phyloP scores from a whole-genome alignment of 2,888 invertebrate genomes.

The Formica aserva region DNA sequence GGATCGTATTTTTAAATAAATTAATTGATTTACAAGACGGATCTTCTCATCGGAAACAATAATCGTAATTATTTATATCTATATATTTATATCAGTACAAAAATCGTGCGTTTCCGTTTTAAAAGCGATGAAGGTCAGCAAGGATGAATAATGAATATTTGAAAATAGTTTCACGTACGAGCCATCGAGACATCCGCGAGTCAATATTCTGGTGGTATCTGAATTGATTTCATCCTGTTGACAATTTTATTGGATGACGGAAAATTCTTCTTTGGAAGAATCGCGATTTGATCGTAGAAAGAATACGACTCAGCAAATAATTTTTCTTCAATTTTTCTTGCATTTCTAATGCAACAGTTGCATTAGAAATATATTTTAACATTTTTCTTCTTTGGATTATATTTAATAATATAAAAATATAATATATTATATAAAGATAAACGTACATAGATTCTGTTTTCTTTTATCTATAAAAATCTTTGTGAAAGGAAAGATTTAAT shows the following conservation, averaged over 20 bases:
- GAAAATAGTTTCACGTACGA: constrained; percentile 73
- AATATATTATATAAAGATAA: neutral
- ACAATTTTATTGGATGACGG: constrained; percentile 3
- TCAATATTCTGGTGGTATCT: constrained; percentile 37
- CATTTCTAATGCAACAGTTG: too few species aligned
- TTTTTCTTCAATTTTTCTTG: too few species aligned
- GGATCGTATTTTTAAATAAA: constrained; percentile 5
- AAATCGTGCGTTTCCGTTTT: constrained; percentile 59
- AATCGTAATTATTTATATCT: constrained; percentile 28
- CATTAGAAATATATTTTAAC: neutral
- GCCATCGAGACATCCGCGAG: constrained; percentile 61
- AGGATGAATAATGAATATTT: constrained; percentile 63
- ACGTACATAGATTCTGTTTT: neutral
- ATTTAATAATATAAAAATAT: neutral
- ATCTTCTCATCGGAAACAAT: constrained; percentile 2
- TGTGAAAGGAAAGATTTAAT: neutral
- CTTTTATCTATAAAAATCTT: neutral
- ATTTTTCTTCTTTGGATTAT: neutral
- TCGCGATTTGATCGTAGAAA: neutral
- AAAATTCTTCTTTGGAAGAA: neutral
- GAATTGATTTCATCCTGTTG: constrained; percentile 45
- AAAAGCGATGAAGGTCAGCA: constrained; percentile 55
- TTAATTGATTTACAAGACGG: neutral
- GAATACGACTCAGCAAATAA: neutral
- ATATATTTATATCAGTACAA: neutral